Evolutionary conservation across 2,113 vertebrate genomes (phyloP), one percentile per base, ranked within the genome.

Genomic region (Eurypyga helias): DNA sequence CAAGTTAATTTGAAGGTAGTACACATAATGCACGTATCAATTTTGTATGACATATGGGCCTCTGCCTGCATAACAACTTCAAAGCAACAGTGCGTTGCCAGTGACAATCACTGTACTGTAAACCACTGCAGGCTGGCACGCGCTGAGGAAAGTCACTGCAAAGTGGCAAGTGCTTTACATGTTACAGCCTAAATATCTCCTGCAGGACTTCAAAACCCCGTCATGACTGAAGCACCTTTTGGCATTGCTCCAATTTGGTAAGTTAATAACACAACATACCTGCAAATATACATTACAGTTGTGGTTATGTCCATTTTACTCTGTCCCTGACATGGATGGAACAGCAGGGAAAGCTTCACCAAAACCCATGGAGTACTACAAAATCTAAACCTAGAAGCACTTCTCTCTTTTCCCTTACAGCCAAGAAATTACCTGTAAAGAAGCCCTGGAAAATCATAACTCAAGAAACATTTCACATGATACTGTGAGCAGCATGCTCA

Each of bases 1-100:
- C n/a, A 9, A 83, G 92, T 96, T 92, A 94, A 93, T 97, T 79
- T 89, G 94, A 78, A 79, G 77, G 86, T 51, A 67, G 80, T 54
- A 57, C 64, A 65, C 81, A 82, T 84, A 97, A 95, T 23, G 48
- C 90, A 91, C 33, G 3, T 20, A 93, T 96, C 81, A 90, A 28
- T 85, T 82, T 67, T 48, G 60, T 46, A 43, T 57, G 94, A 70
- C 57, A 77, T 19, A 60, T 13, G 83, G 90, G 75, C 38, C 31
- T 25, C 36, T 75, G 86, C 87, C 88, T 91, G 65, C 86, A 66
- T 84, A 94, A 84, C 4, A 95, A 91, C 76, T 78, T 83, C 85
- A 55, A 90, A 33, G 66, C 1, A 76, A 24, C 67, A 23, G 1
- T 66, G 91, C 61, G 61, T 46, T 73, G 61, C 89, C 93, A 78